Evolutionary conservation across 1,140 invertebrate genomes (phyloP), one percentile per base, ranked within the genome.

Genomic region (Saccostrea glomerata): DNA sequence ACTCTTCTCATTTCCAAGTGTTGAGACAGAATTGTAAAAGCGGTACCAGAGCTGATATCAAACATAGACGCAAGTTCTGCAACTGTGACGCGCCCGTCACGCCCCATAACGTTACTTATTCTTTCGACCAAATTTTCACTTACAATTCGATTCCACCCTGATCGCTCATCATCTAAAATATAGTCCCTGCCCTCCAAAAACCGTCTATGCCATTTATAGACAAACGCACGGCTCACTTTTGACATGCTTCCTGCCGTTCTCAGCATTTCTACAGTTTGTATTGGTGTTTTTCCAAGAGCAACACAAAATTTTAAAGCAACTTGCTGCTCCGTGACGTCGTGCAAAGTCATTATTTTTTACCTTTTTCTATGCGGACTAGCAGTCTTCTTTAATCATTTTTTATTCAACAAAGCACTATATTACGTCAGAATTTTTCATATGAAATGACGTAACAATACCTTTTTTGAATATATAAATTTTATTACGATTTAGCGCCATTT

Each of bases 131-230:
- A 47, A 5, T 15, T 25, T 36, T 82, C 23, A 23, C 23, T 15
- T 23, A 40, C n/a, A 23, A 20, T 6, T 47, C 17, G 4, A 20
- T 47, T 20, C 25, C 2, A 12, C 17, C 77, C 77, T 7, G 36
- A 40, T 25, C 77, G 15, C 30, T 82, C 77, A 25, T 82, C 13
- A 20, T 82, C 77, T 13, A 17, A 47, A 12, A 82, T 3, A 13
- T n/a, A n/a, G 36, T 47, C 36, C n/a, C 77, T 36, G 13, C 77
- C 9, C 40, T 40, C n/a, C 47, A 13, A 55, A 82, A 82, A 82
- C 47, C 25, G 36, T 25, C 17, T 82, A 20, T 82, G 47, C 77
- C 77, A 82, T 40, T 82, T 82, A 82, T 82, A 82, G 1, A 83
- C 54, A 40, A 83, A 47, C 17, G n/a, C n/a, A n/a, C n/a, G n/a